Evolutionary conservation across 1,140 invertebrate genomes (phyloP).

Genomic region (Drosophila equinoxialis): DNA sequence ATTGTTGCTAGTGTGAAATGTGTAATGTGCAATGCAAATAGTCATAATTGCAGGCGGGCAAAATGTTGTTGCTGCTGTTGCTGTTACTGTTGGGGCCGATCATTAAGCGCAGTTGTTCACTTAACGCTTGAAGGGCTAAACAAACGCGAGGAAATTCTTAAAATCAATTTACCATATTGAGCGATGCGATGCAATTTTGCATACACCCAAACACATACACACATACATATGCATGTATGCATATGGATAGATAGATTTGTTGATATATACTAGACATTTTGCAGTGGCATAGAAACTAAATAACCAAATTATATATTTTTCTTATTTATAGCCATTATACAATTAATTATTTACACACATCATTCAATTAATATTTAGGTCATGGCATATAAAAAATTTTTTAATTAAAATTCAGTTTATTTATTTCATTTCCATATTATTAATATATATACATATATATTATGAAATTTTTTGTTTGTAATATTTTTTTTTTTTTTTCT

Average conservation of each 20-base stretch:
- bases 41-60: constrained; percentile 72
- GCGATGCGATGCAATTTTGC: constrained; percentile 10
- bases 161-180: constrained; percentile 68
- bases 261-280: constrained; percentile 29
- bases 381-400: too few species aligned
- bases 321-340: too few species aligned
- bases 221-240: not conserved
- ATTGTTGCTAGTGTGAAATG: constrained; percentile 54
- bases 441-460: too few species aligned
- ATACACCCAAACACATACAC: not conserved
- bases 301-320: too few species aligned
- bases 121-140: constrained; percentile 76
- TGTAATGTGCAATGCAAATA: constrained; percentile 73
- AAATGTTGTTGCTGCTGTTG: constrained; percentile 25
- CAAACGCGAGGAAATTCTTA: constrained; percentile 77
- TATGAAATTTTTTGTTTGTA: too few species aligned
- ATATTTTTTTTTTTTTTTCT: too few species aligned
- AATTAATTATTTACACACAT: too few species aligned
- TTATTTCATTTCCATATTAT: too few species aligned
- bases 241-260: constrained; percentile 35
- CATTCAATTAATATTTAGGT: too few species aligned
- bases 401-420: too few species aligned
- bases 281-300: constrained; percentile 36
- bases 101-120: constrained; percentile 78
- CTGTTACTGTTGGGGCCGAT: constrained; percentile 44